These are phyloP conservation scores for Pocillopora grandis DNA, from an alignment of 92 coral and sea anemone genomes.

Conservation along the genomic window DNA sequence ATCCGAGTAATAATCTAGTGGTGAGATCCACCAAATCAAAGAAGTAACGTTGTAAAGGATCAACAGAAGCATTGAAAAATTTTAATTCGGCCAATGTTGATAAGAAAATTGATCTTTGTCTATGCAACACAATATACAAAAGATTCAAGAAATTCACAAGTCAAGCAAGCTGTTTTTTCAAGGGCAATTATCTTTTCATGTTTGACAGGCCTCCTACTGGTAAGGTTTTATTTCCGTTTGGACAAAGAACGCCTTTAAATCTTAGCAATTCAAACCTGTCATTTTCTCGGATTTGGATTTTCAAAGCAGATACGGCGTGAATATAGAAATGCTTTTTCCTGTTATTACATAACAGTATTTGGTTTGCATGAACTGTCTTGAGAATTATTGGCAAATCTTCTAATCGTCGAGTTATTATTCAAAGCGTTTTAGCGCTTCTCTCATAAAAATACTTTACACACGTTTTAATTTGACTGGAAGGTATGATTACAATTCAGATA, in stretches of 20 bases:
- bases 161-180: slow-evolving; percentile 1
- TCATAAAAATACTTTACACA: neutral
- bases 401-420: neutral
- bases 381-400: neutral
- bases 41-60: slow-evolving; percentile 9
- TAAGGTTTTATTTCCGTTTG: neutral
- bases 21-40: neutral
- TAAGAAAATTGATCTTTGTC: neutral
- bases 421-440: neutral
- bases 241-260: neutral
- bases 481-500: neutral
- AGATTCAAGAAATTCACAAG: neutral
- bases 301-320: neutral
- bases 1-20: neutral
- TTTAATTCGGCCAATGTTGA: neutral
- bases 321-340: neutral
- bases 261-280: neutral
- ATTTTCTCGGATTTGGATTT: neutral
- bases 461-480: neutral
- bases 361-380: neutral
- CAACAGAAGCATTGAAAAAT: neutral
- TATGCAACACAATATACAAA: neutral
- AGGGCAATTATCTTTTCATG: neutral
- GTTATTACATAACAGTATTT: neutral
- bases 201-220: slow-evolving; percentile 11